phyloP scores from a whole-genome alignment of 2,113 vertebrate species.

The Dipodomys spectabilis region DNA sequence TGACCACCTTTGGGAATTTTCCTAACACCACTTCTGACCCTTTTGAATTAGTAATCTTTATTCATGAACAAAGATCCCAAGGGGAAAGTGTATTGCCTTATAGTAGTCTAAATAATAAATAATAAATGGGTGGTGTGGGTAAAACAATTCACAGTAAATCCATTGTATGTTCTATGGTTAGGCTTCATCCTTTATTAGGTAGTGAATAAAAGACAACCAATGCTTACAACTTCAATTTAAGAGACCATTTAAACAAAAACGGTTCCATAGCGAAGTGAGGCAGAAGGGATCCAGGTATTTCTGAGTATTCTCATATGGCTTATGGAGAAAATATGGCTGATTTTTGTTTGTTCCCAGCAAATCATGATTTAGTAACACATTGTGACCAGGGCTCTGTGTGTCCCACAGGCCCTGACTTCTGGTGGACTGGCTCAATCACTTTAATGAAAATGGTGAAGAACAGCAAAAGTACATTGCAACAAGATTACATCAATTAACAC shows the following conservation, averaged over 20 bases:
- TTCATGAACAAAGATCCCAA: no score
- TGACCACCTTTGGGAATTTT: no score
- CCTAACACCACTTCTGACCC: no score
- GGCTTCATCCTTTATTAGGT: constrained; percentile 92
- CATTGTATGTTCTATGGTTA: constrained; percentile 85
- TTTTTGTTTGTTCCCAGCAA: constrained; percentile 82
- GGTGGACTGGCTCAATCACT: constrained; percentile 74
- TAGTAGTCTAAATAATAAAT: no score
- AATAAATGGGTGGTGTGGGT: no score
- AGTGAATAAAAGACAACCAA: constrained; percentile 89
- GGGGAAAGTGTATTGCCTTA: no score
- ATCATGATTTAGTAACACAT: constrained; percentile 76
- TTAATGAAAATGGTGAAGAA: constrained; percentile 67
- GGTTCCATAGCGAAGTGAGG: constrained; percentile 86
- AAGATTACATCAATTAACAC: background rate
- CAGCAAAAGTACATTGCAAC: constrained; percentile 42
- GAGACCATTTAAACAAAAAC: constrained; percentile 86
- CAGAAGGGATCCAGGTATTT: constrained; percentile 85
- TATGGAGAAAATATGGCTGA: constrained; percentile 85
- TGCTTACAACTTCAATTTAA: constrained; percentile 88
- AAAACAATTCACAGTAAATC: constrained; percentile 87
- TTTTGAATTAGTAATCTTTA: no score
- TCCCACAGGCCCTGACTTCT: constrained; percentile 79
- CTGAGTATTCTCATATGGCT: constrained; percentile 81
- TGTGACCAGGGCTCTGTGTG: constrained; percentile 83